Evolutionary conservation across 2,888 invertebrate species (phyloP), one percentile per base, ranked within the genome.

Genomic region (Cerastis rubricosa): DNA sequence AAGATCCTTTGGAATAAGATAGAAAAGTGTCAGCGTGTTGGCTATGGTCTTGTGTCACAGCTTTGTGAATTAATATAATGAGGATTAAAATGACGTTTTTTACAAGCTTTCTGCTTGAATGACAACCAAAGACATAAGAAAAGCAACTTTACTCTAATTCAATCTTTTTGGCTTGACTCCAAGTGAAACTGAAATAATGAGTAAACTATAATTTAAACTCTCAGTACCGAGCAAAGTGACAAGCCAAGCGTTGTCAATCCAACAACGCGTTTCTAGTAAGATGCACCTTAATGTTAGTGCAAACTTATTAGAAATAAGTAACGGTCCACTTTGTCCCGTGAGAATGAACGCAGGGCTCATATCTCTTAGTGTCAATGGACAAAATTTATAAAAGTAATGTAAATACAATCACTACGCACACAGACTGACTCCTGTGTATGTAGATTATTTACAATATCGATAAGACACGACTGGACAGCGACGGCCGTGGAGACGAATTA

Each of bases 371-470:
- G 5, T 14, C 25, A 54, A 1, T 66, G 40, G 68, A 25, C 35
- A 29, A 9, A 79, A 68, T 68, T 75, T 67, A 75, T 25, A 57
- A 35, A 82, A 68, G 57, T 61, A 25, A 59, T 59, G 54, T 74
- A 80, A 80, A 74, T 65, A 84, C 59, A 43, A 74, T 68, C 59
- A 80, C n/a, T 47, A 45, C 19, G 68, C 49, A 73, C 63, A 59
- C 84, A 64, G n/a, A 71, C 57, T 59, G 29, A 59, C 51, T 47
- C 29, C 49, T 65, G 63, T 63, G 68, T 75, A 72, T 59, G 74
- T 35, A 35, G 70, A 76, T 40, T 73, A 75, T 86, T 80, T 75
- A 83, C 79, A 84, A 76, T 85, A 81, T 79, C 86, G 71, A 84
- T 76, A 86, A 86, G 68, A 47, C 65, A 84, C 64, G 72, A 43